Evolutionary conservation across 2,888 invertebrate species (phyloP).

Genomic region (Calameuta pallipes): DNA sequence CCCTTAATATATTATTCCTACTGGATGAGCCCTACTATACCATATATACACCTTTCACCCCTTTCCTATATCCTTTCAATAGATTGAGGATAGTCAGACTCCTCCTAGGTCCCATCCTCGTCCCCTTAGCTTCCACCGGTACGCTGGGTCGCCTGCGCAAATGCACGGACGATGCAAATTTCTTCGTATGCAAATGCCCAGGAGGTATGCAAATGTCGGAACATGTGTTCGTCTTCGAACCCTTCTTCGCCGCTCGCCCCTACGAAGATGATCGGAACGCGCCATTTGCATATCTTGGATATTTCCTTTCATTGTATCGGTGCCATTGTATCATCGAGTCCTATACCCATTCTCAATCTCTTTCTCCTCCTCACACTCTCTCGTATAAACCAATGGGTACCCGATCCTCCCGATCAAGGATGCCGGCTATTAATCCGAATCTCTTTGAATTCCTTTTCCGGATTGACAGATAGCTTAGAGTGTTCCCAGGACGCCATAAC

Average conservation of each 20-base stretch:
- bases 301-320: slow-evolving; percentile 66
- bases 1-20: slow-evolving; percentile 64
- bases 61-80: slow-evolving; percentile 52
- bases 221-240: slow-evolving; percentile 63
- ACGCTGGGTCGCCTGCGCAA: slow-evolving; percentile 41
- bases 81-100: slow-evolving; percentile 27
- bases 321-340: slow-evolving; percentile 52
- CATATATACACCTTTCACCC: slow-evolving; percentile 38
- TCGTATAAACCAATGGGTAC: slow-evolving; percentile 48
- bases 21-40: slow-evolving; percentile 9
- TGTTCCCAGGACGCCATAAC: slow-evolving; percentile 57
- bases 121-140: slow-evolving; percentile 23
- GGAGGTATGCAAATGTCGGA: slow-evolving; percentile 60
- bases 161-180: slow-evolving; percentile 64
- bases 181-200: slow-evolving; percentile 61
- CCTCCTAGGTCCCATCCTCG: slow-evolving; percentile 26
- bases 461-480: slow-evolving; percentile 65
- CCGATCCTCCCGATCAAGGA: slow-evolving; percentile 53
- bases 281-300: slow-evolving; percentile 66
- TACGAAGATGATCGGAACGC: slow-evolving; percentile 64
- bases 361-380: slow-evolving; percentile 21
- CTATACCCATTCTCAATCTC: slow-evolving; percentile 22
- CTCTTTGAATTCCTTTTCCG: slow-evolving; percentile 59
- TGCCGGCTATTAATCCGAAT: slow-evolving; percentile 65
- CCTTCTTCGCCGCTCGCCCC: slow-evolving; percentile 54